These are phyloP conservation scores for Alloscopus bannaensis DNA, from an alignment of 2,888 invertebrate genomes.

Conservation along the genomic window DNA sequence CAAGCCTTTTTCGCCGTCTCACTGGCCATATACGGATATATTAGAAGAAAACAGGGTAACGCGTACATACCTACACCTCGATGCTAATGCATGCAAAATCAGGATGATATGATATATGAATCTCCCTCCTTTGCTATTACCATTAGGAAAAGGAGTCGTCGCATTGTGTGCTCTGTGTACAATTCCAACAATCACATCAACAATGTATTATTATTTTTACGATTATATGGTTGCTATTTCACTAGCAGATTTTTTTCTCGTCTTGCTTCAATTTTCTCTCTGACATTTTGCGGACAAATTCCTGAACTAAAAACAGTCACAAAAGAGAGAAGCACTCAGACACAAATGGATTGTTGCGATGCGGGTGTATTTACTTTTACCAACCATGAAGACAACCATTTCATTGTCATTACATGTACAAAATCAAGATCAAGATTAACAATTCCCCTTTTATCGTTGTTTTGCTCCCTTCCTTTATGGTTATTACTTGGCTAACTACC, in stretches of 20 bases:
- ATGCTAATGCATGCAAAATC: slow-evolving; percentile 8
- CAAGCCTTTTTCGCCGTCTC: background rate
- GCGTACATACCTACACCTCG: too few relatives aligned
- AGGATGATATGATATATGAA: background rate
- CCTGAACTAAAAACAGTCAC: slow-evolving; percentile 21
- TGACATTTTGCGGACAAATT: slow-evolving; percentile 52
- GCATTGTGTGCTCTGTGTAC: background rate
- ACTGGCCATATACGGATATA: background rate
- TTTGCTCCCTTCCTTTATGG: background rate
- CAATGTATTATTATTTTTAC: slow-evolving; percentile 14
- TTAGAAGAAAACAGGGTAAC: background rate
- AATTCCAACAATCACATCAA: background rate
- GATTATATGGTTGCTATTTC: too few relatives aligned
- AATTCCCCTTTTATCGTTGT: background rate
- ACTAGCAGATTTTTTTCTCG: too few relatives aligned
- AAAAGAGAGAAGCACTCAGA: too few relatives aligned
- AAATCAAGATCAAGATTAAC: slow-evolving; percentile 25
- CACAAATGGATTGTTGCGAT: too few relatives aligned
- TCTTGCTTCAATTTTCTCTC: too few relatives aligned
- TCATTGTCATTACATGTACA: background rate
- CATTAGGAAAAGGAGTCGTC: too few relatives aligned
- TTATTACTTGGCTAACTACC: too few relatives aligned
- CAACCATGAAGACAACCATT: background rate
- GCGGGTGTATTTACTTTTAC: too few relatives aligned
- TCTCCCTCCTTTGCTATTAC: too few relatives aligned